Conservation (phyloP, 1,140 invertebrate species). For the Drosophila seguyi region DNA sequence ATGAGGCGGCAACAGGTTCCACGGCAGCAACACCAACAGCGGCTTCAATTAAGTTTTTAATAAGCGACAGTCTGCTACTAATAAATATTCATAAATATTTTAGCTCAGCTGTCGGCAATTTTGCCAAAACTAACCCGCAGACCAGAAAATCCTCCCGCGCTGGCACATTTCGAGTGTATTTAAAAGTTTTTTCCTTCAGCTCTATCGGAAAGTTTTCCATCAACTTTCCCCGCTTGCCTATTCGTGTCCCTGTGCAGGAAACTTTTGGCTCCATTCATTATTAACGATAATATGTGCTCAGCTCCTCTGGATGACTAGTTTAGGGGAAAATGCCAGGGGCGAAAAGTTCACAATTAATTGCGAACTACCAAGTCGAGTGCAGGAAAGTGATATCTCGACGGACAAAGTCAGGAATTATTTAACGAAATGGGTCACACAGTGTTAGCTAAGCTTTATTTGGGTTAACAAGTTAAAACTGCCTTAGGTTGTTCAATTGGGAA, state of each 20-base stretch:
- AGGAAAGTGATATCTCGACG: constrained; percentile 17
- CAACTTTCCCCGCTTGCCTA: constrained; percentile 31
- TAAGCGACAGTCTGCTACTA: constrained; percentile 56
- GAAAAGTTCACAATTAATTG: constrained; percentile 57
- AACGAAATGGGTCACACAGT: constrained; percentile 8
- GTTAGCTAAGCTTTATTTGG: constrained; percentile 3
- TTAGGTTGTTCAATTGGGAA: neutral
- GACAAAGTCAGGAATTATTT: constrained; percentile 5
- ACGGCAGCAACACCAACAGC: constrained; percentile 2
- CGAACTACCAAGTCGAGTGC: constrained; percentile 13
- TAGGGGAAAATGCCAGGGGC: constrained; percentile 3
- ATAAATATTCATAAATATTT: constrained; percentile 78
- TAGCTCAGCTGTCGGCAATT: constrained; percentile 37
- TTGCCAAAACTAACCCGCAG: constrained; percentile 6
- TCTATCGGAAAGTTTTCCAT: constrained; percentile 23
- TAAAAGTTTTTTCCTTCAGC: constrained; percentile 55
- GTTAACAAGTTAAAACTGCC: neutral
- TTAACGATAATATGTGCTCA: constrained; percentile 52
- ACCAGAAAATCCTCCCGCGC: neutral
- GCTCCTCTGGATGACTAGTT: constrained; percentile 28
- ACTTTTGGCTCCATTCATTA: constrained; percentile 66
- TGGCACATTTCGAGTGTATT: constrained; percentile 33
- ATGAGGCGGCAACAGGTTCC: constrained; percentile 74
- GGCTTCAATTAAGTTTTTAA: constrained; percentile 59
- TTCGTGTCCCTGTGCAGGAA: constrained; percentile 20